phyloP scores from a whole-genome alignment of 1,140 invertebrate species.

The Tribolium madens region DNA sequence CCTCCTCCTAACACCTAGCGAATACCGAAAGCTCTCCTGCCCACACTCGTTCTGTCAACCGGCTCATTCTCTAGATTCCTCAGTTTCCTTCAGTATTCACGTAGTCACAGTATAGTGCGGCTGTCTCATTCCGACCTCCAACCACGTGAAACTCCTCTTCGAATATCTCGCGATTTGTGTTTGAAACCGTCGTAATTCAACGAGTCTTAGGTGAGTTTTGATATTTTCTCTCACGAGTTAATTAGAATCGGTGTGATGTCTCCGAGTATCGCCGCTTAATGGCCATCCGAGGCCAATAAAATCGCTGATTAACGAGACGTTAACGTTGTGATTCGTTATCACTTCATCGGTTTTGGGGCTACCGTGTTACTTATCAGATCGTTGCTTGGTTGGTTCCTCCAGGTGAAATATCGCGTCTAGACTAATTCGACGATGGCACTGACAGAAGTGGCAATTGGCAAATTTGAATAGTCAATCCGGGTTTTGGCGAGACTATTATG shows the following conservation, averaged over 20 bases:
- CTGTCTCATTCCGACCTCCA: background rate
- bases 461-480: background rate
- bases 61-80: conserved; percentile 34
- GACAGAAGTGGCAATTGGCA: background rate
- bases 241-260: background rate
- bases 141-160: background rate
- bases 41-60: conserved; percentile 29
- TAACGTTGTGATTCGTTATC: conserved; percentile 2
- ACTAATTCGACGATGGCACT: background rate
- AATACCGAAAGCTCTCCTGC: conserved; percentile 30
- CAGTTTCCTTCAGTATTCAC: conserved; percentile 18
- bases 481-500: background rate
- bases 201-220: conserved; percentile 2
- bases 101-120: background rate
- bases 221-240: background rate
- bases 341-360: conserved; percentile 16
- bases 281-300: conserved; percentile 21
- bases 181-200: background rate
- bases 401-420: conserved; percentile 21
- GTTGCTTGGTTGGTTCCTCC: background rate
- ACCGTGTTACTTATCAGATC: conserved; percentile 9
- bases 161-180: background rate
- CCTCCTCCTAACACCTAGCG: conserved; percentile 31
- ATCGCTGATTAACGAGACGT: background rate
- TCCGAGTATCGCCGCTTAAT: background rate